Base-by-base conservation (phyloP, 1,140 invertebrate genomes). In the Drosophila insularis region DNA sequence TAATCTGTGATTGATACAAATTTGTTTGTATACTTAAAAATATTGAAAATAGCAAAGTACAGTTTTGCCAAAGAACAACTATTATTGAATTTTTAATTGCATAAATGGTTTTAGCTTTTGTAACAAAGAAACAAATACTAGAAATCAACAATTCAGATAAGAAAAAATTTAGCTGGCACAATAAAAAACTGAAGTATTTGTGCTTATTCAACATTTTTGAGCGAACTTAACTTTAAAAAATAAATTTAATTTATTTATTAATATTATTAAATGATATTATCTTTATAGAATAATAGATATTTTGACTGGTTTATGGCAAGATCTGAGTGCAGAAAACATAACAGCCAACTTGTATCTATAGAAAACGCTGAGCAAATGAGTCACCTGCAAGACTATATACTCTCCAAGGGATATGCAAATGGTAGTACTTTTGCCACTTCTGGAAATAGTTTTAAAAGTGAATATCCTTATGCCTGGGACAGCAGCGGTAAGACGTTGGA, bases 371-470 rank as follows among this genome's bases (percentile, higher is more conserved):
- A 53, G 1, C 54, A 81, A 23, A 21, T 86, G 32, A 1, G 1
- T 0, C 7, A 27, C 0, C 40, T 86, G 3, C 56, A 71, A 14
- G 4, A 21, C 0, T 86, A 74, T 64, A 54, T 86, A 8, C 2
- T 40, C 0, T 23, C 21, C 0, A 40, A 46, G 17, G 67, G 62
- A 0, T 81, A 64, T 63, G 4, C 27, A 14, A 67, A 86, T 31
- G 81, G 78, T 5, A 81, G 63, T n/a, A 69, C 56, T 1, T 85
- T 85, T 11, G 40, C 63, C 8, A 85, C 81, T 4, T 80, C 81
- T 1, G 81, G 73, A 1, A n/a, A 74, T 21, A 85, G 55, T 31
- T 78, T 64, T 8, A 1, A 56, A 1, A 66, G 53, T 0, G 31
- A n/a, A 0, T 10, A 21, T 13, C 54, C 63, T 1, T 85, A 27